Base-by-base conservation (phyloP, 2,797 vertebrate genomes). In the Gymnoscopelus braueri region DNA sequence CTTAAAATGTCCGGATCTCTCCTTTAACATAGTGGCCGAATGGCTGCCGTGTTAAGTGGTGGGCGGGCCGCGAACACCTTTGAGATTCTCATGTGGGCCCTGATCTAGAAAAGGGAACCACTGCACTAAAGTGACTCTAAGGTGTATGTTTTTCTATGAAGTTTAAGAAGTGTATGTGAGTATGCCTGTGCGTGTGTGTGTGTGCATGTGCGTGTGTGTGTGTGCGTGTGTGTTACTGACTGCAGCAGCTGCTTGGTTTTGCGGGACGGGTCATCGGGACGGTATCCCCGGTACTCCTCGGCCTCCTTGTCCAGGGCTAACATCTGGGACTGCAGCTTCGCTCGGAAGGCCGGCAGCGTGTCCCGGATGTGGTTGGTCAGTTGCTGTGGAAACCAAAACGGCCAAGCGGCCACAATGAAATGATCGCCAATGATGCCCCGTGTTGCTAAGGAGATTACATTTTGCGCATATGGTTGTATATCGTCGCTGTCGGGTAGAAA, bases 351-450 rank as follows among this genome's bases (percentile, higher is more conserved):
- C 71, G 97, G 96, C 82, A 98, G 87, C 0, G 96, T 98, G 80
- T 98, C 96, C 75, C 96, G 95, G 89, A 98, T 99, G 84, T 98
- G 97, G 91, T 98, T 98, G 88, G 96, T 98, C 80, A 98, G 94
- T 97, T 97, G 96, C 96, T 95, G 83, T 71, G 70, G 75, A 86
- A 63, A 90, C 68, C 74, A 23, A 81, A 69, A 73, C n/a, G n/a
- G 58, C 3, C 39, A 23, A 61, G 48, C 63, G 54, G 9, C 24
- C 53, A 52, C 10, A 71, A 50, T 65, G 0, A 67, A 64, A 66
- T 8, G 2, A 68, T 66, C 59, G 29, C 49, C 49, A 55, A 65
- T 68, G 23, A 67, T 14, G 57, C 0, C 5, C 4, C 12, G n/a
- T 29, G 19, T 29, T 2, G 8, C 62, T 53, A 26, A 61, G 8